Base-by-base conservation (phyloP, 1,140 invertebrate species). In the Lycorma delicatula region DNA sequence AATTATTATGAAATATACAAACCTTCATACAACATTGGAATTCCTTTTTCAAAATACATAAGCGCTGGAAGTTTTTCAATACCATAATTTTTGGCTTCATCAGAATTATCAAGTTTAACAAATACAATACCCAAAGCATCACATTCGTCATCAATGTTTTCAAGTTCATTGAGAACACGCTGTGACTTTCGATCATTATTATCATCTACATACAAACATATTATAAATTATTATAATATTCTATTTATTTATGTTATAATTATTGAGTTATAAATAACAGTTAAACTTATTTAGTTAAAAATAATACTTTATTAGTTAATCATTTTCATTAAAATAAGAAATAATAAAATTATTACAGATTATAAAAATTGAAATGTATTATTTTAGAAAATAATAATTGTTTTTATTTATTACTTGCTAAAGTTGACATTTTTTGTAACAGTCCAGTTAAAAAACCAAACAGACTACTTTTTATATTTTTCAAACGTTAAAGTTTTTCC, bases 81-180 rank as follows among this genome's bases (percentile, higher is more conserved):
- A 52, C 91, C 91, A 69, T 93, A 93, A 72, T 93, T 89, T 69
- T 85, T 83, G 26, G 91, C 89, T 75, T 94, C 90, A 41, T 90
- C 87, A 54, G 80, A 77, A 71, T 94, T 93, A 67, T 94, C 91
- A 67, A 95, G 91, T 74, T 96, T 96, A 1, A 95, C 91, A 74
- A 96, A 92, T 56, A 83, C 84, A 67, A 95, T 84, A 36, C 87
- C 89, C 59, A 92, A 74, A 60, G 84, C 76, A 73, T 95, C 91
- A 73, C 89, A 93, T 75, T 95, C 91, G 72, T 95, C 92, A 68
- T 95, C 92, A 69, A 95, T 95, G 69, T 93, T 94, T 76, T 96
- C 93, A 60, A 96, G 72, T 76, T 95, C 91, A 66, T 84, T 86
- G 38, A 96, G 75, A 41, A 92, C 87, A 70, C 83, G 82, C 68